A percentile compares a stretch with the other conserved stretches of the same genome.
These are phyloP conservation scores for Sycobia sp. DNA, from an alignment of 1,140 invertebrate species.

Conservation along the genomic window DNA sequence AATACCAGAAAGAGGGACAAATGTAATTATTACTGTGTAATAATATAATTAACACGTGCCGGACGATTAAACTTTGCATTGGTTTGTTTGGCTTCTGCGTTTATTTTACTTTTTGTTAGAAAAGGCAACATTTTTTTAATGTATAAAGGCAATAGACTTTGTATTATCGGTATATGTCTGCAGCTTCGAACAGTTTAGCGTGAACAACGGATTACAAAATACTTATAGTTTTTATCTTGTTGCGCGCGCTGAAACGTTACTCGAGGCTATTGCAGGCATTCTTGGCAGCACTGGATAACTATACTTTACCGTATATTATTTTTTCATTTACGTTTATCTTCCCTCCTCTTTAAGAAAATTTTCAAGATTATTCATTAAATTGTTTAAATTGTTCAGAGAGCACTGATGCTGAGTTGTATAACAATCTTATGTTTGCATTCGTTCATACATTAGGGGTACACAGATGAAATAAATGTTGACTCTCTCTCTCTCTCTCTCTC, in stretches of 20 bases:
- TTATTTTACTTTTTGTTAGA: slow-evolving; percentile 53
- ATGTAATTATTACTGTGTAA: slow-evolving; percentile 50
- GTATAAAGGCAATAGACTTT: slow-evolving; percentile 61
- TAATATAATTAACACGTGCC: too few relatives aligned
- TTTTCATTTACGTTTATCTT: slow-evolving; percentile 15
- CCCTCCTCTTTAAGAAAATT: slow-evolving; percentile 37
- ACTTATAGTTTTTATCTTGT: slow-evolving; percentile 24
- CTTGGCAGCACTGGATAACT: slow-evolving; percentile 60
- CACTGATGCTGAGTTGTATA: slow-evolving; percentile 41
- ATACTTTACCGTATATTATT: slow-evolving; percentile 41
- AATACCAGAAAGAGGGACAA: slow-evolving; percentile 53
- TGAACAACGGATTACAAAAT: slow-evolving; percentile 30
- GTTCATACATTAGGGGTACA: slow-evolving; percentile 30
- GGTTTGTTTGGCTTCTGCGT: slow-evolving; percentile 33
- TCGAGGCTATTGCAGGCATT: slow-evolving; percentile 56
- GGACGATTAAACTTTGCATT: slow-evolving; percentile 43
- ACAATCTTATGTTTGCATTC: slow-evolving; percentile 23
- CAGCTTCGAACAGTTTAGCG: slow-evolving; percentile 45
- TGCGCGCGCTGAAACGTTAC: slow-evolving; percentile 23
- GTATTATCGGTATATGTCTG: slow-evolving; percentile 61
- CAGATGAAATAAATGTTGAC: too few relatives aligned
- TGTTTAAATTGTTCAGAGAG: slow-evolving; percentile 42
- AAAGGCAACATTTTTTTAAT: slow-evolving; percentile 62
- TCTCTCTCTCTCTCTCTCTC: too few relatives aligned
- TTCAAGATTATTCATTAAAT: slow-evolving; percentile 19